phyloP scores from a whole-genome alignment of 2,797 vertebrate genomes.

The Mionectes olivaceus region DNA sequence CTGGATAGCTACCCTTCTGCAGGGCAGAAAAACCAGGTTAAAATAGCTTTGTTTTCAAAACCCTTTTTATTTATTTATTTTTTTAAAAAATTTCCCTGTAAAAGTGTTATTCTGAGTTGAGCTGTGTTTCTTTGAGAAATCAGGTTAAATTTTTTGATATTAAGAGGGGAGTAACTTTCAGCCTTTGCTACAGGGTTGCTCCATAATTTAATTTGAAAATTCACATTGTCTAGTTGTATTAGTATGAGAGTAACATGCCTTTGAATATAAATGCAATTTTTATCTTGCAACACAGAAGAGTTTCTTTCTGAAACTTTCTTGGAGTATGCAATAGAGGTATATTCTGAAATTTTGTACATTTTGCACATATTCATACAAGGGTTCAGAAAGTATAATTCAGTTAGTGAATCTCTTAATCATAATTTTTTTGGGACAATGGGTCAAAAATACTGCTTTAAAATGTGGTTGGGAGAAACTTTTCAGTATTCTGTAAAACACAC shows the following conservation, averaged over 20 bases:
- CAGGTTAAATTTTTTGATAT: not conserved
- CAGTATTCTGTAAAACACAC: not conserved
- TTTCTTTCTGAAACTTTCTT: not conserved
- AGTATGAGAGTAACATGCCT: not conserved
- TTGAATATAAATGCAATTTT: not conserved
- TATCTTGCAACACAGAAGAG: not conserved
- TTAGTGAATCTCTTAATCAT: not conserved
- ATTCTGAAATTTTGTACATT: not conserved
- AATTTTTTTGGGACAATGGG: not conserved
- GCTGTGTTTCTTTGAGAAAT: not conserved
- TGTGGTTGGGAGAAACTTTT: not conserved
- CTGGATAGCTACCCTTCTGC: not conserved
- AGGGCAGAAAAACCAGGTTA: not conserved
- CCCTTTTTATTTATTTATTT: not conserved
- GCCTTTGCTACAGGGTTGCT: not conserved
- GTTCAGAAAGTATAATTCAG: not conserved
- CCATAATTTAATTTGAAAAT: not conserved
- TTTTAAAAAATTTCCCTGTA: not conserved
- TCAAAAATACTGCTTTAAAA: not conserved
- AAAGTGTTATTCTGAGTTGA: not conserved
- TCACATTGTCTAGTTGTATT: not conserved
- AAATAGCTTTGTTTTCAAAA: not conserved
- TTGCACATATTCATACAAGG: not conserved
- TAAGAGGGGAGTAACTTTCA: not conserved
- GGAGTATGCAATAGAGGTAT: not conserved